Base-by-base conservation (phyloP, 1,140 invertebrate species). In the Andricus grossulariae region DNA sequence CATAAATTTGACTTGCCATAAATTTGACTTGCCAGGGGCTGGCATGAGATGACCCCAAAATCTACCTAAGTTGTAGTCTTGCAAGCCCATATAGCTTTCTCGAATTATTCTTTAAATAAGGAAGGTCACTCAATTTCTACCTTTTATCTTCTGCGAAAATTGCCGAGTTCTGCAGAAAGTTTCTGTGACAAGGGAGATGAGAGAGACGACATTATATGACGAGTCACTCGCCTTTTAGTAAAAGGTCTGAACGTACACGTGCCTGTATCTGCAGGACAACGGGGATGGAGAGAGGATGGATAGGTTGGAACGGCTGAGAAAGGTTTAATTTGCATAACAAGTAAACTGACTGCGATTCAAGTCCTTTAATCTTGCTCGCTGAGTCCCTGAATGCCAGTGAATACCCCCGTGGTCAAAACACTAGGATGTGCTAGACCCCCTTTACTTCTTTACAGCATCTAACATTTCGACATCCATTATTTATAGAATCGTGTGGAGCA, bases 271-370 rank as follows among this genome's bases (percentile, higher is more conserved):
- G n/a, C 60, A 66, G 60, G 60, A 66, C 39, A 78, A 82, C 57
- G 71, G 72, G 78, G 75, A 80, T 78, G 81, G 78, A 80, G 39
- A 80, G 76, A 80, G 74, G 76, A 72, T 77, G 74, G 76, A 72
- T 77, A 75, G 79, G 81, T 80, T 76, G 55, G 77, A 77, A 66
- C 70, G 81, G 80, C 76, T 76, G 82, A 77, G 82, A 77, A 72
- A 80, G 77, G 78, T 80, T 79, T 83, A 83, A 83, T 83, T 83
- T 83, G 78, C 82, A 83, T 83, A 83, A 83, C 82, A 83, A 83
- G 80, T 82, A 83, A 83, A 82, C 80, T 76, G 78, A 82, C 80
- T 83, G 78, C 78, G 78, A 82, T 83, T 81, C 82, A 82, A 78
- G 80, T 83, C 78, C 77, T 81, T 83, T 83, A 83, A 83, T 83